phyloP scores from a whole-genome alignment of 2,888 invertebrate genomes.

The Myopa testacea region DNA sequence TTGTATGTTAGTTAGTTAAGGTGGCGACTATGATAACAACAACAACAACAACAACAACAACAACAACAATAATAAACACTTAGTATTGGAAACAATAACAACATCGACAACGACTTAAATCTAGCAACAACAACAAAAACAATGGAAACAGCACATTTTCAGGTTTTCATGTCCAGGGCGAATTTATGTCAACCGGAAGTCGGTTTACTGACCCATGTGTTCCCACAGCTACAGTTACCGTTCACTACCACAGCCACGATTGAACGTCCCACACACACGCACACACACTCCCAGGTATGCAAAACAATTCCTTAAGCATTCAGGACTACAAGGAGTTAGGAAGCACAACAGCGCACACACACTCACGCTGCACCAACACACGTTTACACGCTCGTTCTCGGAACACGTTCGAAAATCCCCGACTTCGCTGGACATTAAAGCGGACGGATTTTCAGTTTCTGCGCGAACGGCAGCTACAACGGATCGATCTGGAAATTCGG shows the following conservation, averaged over 20 bases:
- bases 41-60: not conserved
- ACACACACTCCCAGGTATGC: slow-evolving; percentile 26
- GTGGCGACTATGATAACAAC: not conserved
- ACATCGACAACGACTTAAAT: not conserved
- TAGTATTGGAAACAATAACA: not conserved
- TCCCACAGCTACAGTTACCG: slow-evolving; percentile 46
- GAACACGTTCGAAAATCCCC: slow-evolving; percentile 4
- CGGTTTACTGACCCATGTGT: slow-evolving; percentile 70
- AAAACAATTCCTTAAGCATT: slow-evolving; percentile 23
- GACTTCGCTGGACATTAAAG: slow-evolving; percentile 29
- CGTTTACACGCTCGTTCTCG: not conserved
- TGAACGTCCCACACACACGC: slow-evolving; percentile 24
- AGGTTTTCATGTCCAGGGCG: slow-evolving; percentile 69
- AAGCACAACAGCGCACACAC: not conserved
- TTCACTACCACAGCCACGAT: not conserved
- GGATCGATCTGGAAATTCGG: slow-evolving; percentile 58
- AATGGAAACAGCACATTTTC: slow-evolving; percentile 48
- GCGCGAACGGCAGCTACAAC: slow-evolving; percentile 62
- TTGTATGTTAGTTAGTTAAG: not conserved
- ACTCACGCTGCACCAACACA: not conserved
- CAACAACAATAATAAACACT: not conserved
- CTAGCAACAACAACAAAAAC: slow-evolving; percentile 37
- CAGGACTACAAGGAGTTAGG: slow-evolving; percentile 14
- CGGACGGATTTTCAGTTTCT: slow-evolving; percentile 58
- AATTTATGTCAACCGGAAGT: slow-evolving; percentile 70